These are phyloP conservation scores for Odontesthes bonariensis DNA, from an alignment of 2,113 vertebrate species.

Conservation along the genomic window DNA sequence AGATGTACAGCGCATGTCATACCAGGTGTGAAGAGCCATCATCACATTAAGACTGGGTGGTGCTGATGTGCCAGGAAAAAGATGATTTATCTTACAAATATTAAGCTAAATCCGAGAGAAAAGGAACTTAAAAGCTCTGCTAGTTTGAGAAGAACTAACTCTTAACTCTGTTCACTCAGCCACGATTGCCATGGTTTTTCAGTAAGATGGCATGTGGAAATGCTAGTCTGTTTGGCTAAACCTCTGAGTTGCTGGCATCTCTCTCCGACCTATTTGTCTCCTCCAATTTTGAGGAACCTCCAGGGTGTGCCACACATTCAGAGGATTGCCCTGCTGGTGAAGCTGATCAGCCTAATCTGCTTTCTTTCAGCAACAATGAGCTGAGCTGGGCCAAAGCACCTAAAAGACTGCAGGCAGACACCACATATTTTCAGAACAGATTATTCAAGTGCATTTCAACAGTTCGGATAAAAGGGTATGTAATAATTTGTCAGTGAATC, in stretches of 20 bases:
- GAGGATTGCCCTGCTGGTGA: conserved; percentile 54
- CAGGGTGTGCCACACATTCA: conserved; percentile 48
- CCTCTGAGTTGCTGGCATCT: conserved; percentile 35
- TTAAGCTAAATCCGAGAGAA: not conserved
- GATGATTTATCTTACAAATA: not conserved
- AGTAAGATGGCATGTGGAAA: conserved; percentile 35
- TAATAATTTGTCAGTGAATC: not conserved
- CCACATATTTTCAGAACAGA: conserved; percentile 34
- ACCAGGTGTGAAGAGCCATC: not conserved
- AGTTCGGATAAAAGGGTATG: not conserved
- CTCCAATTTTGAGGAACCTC: conserved; percentile 52
- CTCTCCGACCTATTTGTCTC: conserved; percentile 57
- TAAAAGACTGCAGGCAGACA: conserved; percentile 19
- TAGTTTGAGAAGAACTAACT: not conserved
- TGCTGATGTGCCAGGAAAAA: not conserved
- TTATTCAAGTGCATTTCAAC: conserved; percentile 29
- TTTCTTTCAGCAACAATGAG: conserved; percentile 59
- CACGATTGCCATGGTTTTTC: conserved; percentile 7
- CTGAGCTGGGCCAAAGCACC: conserved; percentile 42
- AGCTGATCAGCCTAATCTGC: conserved; percentile 68
- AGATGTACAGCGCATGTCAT: not conserved
- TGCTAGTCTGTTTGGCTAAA: conserved; percentile 44
- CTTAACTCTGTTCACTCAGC: conserved; percentile 19
- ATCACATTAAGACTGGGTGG: not conserved
- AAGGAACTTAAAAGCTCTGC: not conserved